Evolutionary conservation across 2,797 vertebrate genomes (phyloP), one percentile per base, ranked within the genome.

Genomic region (Coluber constrictor): DNA sequence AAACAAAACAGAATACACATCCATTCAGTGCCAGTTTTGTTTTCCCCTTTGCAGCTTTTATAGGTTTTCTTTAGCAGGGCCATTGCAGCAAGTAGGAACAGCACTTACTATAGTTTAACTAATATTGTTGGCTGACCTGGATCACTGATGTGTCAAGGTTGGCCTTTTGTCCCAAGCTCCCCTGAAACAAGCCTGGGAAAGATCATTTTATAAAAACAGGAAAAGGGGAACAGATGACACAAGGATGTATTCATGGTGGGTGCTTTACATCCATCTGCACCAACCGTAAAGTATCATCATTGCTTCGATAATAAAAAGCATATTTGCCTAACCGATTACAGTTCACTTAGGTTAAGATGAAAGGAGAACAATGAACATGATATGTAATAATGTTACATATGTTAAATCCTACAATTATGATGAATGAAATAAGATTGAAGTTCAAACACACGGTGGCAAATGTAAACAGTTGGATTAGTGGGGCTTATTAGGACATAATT

Each of bases 41-140:
- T 98, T 96, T 98, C 98, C 97, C 97, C 98, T 97, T 97, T 96
- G 96, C 94, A 97, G 95, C 96, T 97, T 97, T 97, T 97, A 97
- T 97, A 96, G 96, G 96, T 96, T 97, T 96, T 96, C 95, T 96
- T 97, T 96, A 5, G 57, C 92, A 95, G 96, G 97, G 96, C 95
- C 32, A 79, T 95, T 95, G 94, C 96, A 96, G 95, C 95, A 94
- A 97, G 96, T 95, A 97, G 96, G 96, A 97, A 97, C 29, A 43
- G 95, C 93, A 96, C 96, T 96, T 91, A 97, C 98, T 97, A 47
- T 25, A 47, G 74, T 47, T 43, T 97, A 97, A 96, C 97, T 98
- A 98, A 97, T 97, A 96, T 97, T 97, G 98, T 98, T 97, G 96
- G 96, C 94, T 92, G 98, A 95, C 96, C 97, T 96, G 89, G 97